phyloP scores from a whole-genome alignment of 2,113 vertebrate species.

The Xiphias gladius region DNA sequence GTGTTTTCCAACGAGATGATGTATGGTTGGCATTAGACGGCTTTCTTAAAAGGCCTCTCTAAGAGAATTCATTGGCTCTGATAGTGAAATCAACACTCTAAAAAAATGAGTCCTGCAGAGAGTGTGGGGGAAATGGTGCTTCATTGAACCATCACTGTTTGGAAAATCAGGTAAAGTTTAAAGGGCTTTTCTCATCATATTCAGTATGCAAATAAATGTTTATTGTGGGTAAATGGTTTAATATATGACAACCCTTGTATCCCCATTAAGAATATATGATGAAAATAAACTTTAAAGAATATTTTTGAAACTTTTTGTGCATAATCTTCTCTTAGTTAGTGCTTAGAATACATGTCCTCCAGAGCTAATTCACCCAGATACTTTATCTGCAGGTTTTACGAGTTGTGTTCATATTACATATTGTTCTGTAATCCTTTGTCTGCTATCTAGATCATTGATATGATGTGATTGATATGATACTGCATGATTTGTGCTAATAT shows the following conservation, averaged over 20 bases:
- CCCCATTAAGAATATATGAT: not conserved
- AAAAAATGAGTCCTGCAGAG: conserved; percentile 13
- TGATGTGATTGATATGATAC: not conserved
- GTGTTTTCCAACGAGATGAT: conserved; percentile 72
- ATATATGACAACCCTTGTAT: not conserved
- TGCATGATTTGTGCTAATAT: too few species aligned
- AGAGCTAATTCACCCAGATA: not conserved
- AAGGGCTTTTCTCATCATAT: not conserved
- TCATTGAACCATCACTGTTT: not conserved
- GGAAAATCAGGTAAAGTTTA: not conserved
- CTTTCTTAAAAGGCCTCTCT: conserved; percentile 74
- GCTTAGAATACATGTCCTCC: not conserved
- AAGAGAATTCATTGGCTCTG: conserved; percentile 54
- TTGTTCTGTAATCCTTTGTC: not conserved
- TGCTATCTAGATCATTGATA: not conserved
- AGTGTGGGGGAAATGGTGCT: conserved; percentile 1
- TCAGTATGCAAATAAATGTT: not conserved
- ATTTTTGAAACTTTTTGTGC: too few species aligned
- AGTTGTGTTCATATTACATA: not conserved
- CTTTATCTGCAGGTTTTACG: too few species aligned
- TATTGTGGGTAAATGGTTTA: not conserved
- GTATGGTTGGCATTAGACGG: conserved; percentile 70
- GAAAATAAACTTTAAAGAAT: not conserved
- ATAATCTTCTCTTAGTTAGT: not conserved
- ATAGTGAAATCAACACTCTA: conserved; percentile 61